A percentile compares a stretch with the other conserved stretches of the same genome.
These are phyloP conservation scores for Gadopsis marmoratus DNA, from an alignment of 2,797 vertebrate genomes.

Conservation along the genomic window DNA sequence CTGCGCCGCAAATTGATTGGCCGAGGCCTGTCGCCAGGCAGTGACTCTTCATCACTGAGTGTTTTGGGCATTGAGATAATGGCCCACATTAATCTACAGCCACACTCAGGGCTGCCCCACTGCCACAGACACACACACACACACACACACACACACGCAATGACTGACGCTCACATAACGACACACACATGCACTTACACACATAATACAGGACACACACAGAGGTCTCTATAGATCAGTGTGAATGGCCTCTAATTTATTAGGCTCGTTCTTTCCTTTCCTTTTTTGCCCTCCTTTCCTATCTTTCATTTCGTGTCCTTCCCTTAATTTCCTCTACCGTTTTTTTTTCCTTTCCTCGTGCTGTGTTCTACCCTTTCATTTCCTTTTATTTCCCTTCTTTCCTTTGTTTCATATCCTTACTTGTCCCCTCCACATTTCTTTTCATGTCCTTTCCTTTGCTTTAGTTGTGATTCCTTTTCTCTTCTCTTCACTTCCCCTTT, in stretches of 20 bases:
- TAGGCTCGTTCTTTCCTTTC: slow-evolving; percentile 33
- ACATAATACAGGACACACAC: slow-evolving; percentile 34
- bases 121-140: slow-evolving; percentile 38
- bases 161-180: slow-evolving; percentile 40
- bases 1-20: slow-evolving; percentile 81
- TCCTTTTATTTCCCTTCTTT: not conserved
- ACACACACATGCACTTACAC: slow-evolving; percentile 35
- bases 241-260: slow-evolving; percentile 57
- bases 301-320: not conserved
- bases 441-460: not conserved
- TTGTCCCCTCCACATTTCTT: too few relatives aligned
- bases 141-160: slow-evolving; percentile 34
- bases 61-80: slow-evolving; percentile 90
- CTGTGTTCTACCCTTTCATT: not conserved
- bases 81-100: slow-evolving; percentile 89
- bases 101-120: slow-evolving; percentile 67
- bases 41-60: slow-evolving; percentile 82
- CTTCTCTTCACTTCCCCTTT: not conserved
- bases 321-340: not conserved
- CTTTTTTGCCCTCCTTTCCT: slow-evolving; percentile 5
- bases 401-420: too few relatives aligned
- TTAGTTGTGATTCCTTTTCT: not conserved
- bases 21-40: slow-evolving; percentile 75
- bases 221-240: slow-evolving; percentile 40
- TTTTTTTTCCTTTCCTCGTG: too few relatives aligned